A percentile compares a stretch with the other conserved stretches of the same genome.
Evolutionary conservation across 2,113 vertebrate species (phyloP).

Genomic region (Heterotilapia buettikoferi): DNA sequence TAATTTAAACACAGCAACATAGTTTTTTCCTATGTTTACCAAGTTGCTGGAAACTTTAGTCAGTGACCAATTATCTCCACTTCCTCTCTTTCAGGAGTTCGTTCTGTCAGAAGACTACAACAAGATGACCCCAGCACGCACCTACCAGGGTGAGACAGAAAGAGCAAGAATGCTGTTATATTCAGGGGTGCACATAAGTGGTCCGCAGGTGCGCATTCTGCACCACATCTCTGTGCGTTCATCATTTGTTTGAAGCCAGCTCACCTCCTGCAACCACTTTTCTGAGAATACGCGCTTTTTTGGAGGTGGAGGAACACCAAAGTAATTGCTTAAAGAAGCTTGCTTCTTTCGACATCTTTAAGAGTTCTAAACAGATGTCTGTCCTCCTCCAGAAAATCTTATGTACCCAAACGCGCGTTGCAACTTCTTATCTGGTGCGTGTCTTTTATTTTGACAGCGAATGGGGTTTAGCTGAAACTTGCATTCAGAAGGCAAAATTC

Average conservation of each 20-base stretch:
- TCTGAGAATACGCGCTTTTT: neutral
- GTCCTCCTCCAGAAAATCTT: neutral
- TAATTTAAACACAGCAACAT: neutral
- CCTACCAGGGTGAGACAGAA: slow-evolving; percentile 84
- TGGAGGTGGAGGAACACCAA: neutral
- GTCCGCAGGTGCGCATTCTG: fast-evolving
- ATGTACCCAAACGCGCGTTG: fast-evolving
- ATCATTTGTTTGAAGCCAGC: neutral
- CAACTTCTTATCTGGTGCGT: neutral
- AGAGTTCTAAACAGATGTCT: neutral
- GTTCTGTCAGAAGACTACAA: slow-evolving; percentile 96
- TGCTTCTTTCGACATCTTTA: neutral
- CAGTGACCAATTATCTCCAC: neutral
- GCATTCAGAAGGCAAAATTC: neutral
- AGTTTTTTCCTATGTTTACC: neutral
- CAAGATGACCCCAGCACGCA: slow-evolving; percentile 88
- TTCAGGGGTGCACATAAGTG: neutral
- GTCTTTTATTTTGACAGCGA: neutral
- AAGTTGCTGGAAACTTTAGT: neutral
- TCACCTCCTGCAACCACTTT: neutral
- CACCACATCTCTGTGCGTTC: neutral
- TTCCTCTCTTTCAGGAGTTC: slow-evolving; percentile 82
- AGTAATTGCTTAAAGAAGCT: neutral
- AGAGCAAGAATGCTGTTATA: neutral
- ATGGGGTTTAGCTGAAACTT: neutral